phyloP scores from a whole-genome alignment of 1,140 invertebrate species.

The Pseudobourletiella spinata region DNA sequence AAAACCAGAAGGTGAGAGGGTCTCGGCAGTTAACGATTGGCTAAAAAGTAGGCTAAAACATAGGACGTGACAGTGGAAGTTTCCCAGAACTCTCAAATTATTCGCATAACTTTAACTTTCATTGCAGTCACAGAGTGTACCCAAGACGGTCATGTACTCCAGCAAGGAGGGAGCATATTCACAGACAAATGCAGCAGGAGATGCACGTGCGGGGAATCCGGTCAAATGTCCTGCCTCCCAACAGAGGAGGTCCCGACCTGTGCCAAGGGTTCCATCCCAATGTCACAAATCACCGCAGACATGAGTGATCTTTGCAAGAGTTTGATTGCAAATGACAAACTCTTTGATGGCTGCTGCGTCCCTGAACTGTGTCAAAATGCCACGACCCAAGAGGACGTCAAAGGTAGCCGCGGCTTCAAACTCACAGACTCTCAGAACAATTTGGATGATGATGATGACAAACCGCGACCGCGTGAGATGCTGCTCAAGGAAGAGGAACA shows the following conservation, averaged over 20 bases:
- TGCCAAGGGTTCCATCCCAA: conserved; percentile 21
- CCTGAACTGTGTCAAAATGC: conserved; percentile 31
- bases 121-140: conserved; percentile 17
- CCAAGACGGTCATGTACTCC: conserved; percentile 19
- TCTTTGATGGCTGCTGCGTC: conserved; percentile 35
- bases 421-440: conserved; percentile 32
- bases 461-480: conserved; percentile 10
- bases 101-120: no score
- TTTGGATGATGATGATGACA: conserved; percentile 28
- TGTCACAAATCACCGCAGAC: conserved; percentile 29
- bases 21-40: no score
- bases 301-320: conserved; percentile 32
- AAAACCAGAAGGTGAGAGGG: neutral
- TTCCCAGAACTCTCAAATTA: no score
- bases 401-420: conserved; percentile 31
- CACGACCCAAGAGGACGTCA: conserved; percentile 29
- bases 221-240: conserved; percentile 18
- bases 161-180: conserved; percentile 24
- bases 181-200: conserved; percentile 23
- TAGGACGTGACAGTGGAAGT: no score
- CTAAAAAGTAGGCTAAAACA: no score
- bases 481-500: conserved; percentile 10
- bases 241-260: conserved; percentile 14
- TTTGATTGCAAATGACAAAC: conserved; percentile 21
- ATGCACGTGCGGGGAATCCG: conserved; percentile 25